phyloP scores from a whole-genome alignment of 2,888 invertebrate species.

The Eupithecia vulgata region DNA sequence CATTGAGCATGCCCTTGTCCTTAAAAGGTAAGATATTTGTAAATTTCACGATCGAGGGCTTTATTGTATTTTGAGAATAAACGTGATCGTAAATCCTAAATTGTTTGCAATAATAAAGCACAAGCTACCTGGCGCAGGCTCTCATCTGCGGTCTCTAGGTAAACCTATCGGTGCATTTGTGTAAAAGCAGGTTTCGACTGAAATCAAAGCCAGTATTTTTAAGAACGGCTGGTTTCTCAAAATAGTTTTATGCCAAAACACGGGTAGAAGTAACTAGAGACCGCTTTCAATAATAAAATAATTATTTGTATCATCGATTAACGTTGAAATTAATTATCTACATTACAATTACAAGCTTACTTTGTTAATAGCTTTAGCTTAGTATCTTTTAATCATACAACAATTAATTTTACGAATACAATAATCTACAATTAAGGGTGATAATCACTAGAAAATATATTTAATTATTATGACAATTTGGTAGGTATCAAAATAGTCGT shows the following conservation, averaged over 20 bases:
- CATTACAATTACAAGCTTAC: conserved; percentile 13
- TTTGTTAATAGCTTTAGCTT: conserved; percentile 40
- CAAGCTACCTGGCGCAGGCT: not conserved
- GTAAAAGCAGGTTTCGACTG: not conserved
- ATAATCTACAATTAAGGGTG: not conserved
- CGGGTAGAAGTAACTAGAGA: not conserved
- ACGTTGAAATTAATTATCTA: not conserved
- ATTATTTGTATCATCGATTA: not conserved
- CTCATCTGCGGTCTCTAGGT: not conserved
- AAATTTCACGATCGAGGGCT: conserved; percentile 2
- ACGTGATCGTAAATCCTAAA: not conserved
- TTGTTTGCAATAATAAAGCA: conserved; percentile 1
- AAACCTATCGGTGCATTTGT: not conserved
- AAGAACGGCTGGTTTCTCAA: not conserved
- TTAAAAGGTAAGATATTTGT: not conserved
- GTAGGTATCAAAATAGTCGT: conserved; percentile 67
- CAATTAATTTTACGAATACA: conserved; percentile 6
- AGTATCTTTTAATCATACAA: not conserved
- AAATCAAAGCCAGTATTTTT: not conserved
- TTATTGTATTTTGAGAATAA: conserved; percentile 13
- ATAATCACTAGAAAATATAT: conserved; percentile 17
- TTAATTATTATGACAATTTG: conserved; percentile 41
- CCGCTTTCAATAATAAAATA: not conserved
- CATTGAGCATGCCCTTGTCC: conserved; percentile 24
- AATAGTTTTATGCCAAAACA: not conserved